Conservation (phyloP, 2,888 invertebrate genomes). For the Catotricha subobsoleta region DNA sequence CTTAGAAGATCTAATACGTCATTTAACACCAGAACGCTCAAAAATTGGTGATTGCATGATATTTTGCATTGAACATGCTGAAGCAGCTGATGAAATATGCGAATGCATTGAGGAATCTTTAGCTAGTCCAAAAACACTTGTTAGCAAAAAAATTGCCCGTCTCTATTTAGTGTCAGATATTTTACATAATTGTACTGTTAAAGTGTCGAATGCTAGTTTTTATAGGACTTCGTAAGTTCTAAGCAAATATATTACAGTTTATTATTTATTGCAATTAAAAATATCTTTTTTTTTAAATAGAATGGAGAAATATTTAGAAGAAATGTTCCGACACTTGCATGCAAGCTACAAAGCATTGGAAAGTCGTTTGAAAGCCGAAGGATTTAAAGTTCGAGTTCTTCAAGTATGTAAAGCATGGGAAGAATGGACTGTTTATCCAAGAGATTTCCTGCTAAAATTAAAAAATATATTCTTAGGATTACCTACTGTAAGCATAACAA, state of each 20-base stretch:
- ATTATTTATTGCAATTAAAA: slow-evolving; percentile 1
- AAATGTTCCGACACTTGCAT: slow-evolving; percentile 58
- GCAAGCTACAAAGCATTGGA: slow-evolving; percentile 56
- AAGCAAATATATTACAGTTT: slow-evolving; percentile 3
- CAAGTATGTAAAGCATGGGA: slow-evolving; percentile 92
- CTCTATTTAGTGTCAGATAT: slow-evolving; percentile 93
- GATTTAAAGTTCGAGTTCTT: slow-evolving; percentile 79
- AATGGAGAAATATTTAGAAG: slow-evolving; percentile 64
- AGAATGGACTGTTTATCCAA: slow-evolving; percentile 91
- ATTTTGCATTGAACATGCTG: slow-evolving; percentile 97
- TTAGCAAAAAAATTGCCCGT: slow-evolving; percentile 78
- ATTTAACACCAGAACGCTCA: slow-evolving; percentile 58
- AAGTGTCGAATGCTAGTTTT: slow-evolving; percentile 89
- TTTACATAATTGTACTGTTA: slow-evolving; percentile 89
- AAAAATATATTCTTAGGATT: slow-evolving; percentile 85
- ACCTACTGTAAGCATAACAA: slow-evolving; percentile 14
- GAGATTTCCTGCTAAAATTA: slow-evolving; percentile 70
- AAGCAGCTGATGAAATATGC: slow-evolving; percentile 90
- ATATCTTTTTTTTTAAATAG: slow-evolving; percentile 29
- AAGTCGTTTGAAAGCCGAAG: slow-evolving; percentile 83
- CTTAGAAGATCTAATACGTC: slow-evolving; percentile 77
- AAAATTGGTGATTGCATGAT: slow-evolving; percentile 93
- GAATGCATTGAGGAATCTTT: slow-evolving; percentile 81
- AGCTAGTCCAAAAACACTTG: slow-evolving; percentile 52
- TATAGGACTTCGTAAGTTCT: slow-evolving; percentile 63